Base-by-base conservation (phyloP, 1,140 invertebrate genomes). In the Papilio polytes region DNA sequence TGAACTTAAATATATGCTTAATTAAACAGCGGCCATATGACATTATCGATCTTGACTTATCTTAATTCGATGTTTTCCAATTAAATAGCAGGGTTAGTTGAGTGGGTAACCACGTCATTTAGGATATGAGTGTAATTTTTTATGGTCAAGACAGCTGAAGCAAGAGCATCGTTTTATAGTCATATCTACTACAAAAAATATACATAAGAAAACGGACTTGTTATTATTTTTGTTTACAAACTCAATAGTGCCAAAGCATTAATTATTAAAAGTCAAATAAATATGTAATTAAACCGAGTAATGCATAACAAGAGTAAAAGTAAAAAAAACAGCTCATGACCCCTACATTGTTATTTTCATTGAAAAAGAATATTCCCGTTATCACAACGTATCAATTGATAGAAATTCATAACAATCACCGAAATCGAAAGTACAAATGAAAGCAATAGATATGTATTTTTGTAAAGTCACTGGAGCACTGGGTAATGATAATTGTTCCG, bases 401-500 rank as follows among this genome's bases (percentile, higher is more conserved):
- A 66, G 9, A 12, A 63, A 66, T 44, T 22, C 53, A 78, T 78
- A 78, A 78, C 77, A 78, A 78, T 78, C 41, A 46, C 56, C n/a
- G 77, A 92, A 94, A 94, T 78, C 85, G 92, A 92, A 92, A 91
- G 91, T 91, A 84, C 44, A 87, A 88, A 88, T 88, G 87, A 88
- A 88, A 86, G 86, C 85, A 90, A 82, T 86, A 83, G 85, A 88
- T 87, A 87, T 84, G 86, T 86, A 90, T 91, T 91, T 88, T 89
- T 92, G 90, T 92, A 85, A 88, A 93, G 92, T 94, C 92, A 94
- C 88, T 92, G 80, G 90, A 91, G 88, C 91, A 94, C 86, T 84
- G 85, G 88, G 88, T 91, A 90, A 92, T 86, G 84, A 87, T 88
- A 86, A 91, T 92, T 92, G 88, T 90, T 90, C 86, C 82, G 80